phyloP scores from a whole-genome alignment of 2,113 vertebrate genomes.

The Meleagris gallopavo region DNA sequence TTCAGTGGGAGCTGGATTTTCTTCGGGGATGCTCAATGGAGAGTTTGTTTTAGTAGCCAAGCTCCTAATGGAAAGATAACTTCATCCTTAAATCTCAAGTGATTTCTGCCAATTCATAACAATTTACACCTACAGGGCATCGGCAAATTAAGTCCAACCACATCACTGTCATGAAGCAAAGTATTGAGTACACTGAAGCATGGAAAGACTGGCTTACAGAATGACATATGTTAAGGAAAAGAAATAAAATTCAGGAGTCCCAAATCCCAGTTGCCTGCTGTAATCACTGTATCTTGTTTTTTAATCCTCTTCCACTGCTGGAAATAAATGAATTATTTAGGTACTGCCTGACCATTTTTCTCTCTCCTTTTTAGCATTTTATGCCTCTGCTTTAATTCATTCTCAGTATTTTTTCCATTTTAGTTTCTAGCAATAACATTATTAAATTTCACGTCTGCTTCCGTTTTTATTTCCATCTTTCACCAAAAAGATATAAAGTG shows the following conservation, averaged over 20 bases:
- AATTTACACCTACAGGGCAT: slow-evolving; percentile 62
- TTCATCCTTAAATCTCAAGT: slow-evolving; percentile 56
- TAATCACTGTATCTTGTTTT: slow-evolving; percentile 42
- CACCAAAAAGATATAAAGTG: slow-evolving; percentile 74
- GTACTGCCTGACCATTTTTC: slow-evolving; percentile 47
- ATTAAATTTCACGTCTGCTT: slow-evolving; percentile 75
- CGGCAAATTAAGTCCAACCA: slow-evolving; percentile 59
- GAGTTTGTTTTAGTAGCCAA: slow-evolving; percentile 51
- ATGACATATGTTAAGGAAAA: slow-evolving; percentile 9
- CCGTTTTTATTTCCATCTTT: slow-evolving; percentile 77
- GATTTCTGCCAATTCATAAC: slow-evolving; percentile 66
- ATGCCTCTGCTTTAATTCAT: slow-evolving; percentile 54
- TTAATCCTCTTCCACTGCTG: slow-evolving; percentile 42
- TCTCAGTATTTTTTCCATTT: slow-evolving; percentile 60
- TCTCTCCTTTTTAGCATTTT: slow-evolving; percentile 40
- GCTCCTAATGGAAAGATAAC: slow-evolving; percentile 58
- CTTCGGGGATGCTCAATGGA: not conserved
- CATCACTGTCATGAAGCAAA: slow-evolving; percentile 14
- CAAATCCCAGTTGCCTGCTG: not conserved
- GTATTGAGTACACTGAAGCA: slow-evolving; percentile 1
- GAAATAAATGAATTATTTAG: slow-evolving; percentile 66
- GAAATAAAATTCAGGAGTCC: slow-evolving; percentile 34
- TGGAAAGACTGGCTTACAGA: not conserved
- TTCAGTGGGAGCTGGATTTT: slow-evolving; percentile 45
- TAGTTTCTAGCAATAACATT: slow-evolving; percentile 70